These are phyloP conservation scores for Halocynthia roretzi DNA, from an alignment of 23 tunicate genomes.

Conservation along the genomic window DNA sequence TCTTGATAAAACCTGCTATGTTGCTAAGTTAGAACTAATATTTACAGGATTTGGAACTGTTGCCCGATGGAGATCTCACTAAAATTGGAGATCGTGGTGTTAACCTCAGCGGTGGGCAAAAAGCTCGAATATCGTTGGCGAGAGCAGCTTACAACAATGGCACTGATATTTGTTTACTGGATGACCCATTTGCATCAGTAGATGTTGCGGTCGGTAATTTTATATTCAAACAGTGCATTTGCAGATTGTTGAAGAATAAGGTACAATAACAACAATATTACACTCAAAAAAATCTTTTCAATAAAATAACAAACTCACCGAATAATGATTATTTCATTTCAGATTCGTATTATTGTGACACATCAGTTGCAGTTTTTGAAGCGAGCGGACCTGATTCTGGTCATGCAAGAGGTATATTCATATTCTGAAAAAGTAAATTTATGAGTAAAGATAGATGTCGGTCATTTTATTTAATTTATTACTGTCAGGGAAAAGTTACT, in stretches of 20 bases:
- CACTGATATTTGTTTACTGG: slow-evolving; percentile 54
- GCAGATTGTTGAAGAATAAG: slow-evolving; percentile 41
- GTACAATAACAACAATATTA: slow-evolving; percentile 8
- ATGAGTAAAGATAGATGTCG: neutral
- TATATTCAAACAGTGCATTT: slow-evolving; percentile 60
- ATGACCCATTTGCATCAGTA: slow-evolving; percentile 90
- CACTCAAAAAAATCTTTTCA: too few species aligned
- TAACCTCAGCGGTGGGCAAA: slow-evolving; percentile 89
- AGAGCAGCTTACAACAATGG: slow-evolving; percentile 60
- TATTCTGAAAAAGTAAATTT: neutral
- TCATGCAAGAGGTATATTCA: neutral
- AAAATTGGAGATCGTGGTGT: slow-evolving; percentile 92
- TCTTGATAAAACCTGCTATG: too few species aligned
- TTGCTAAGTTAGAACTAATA: too few species aligned
- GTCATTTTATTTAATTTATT: neutral
- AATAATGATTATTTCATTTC: neutral
- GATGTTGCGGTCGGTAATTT: slow-evolving; percentile 74
- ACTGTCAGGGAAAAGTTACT: slow-evolving; percentile 26
- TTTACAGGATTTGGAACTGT: slow-evolving; percentile 48
- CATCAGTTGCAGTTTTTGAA: slow-evolving; percentile 18
- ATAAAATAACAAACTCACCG: too few species aligned
- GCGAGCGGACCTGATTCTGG: slow-evolving; percentile 4
- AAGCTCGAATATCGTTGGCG: slow-evolving; percentile 88
- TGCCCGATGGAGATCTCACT: slow-evolving; percentile 66
- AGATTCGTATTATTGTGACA: slow-evolving; percentile 13